Evolutionary conservation across 2,797 vertebrate species (phyloP).

Genomic region (Phoebastria nigripes): DNA sequence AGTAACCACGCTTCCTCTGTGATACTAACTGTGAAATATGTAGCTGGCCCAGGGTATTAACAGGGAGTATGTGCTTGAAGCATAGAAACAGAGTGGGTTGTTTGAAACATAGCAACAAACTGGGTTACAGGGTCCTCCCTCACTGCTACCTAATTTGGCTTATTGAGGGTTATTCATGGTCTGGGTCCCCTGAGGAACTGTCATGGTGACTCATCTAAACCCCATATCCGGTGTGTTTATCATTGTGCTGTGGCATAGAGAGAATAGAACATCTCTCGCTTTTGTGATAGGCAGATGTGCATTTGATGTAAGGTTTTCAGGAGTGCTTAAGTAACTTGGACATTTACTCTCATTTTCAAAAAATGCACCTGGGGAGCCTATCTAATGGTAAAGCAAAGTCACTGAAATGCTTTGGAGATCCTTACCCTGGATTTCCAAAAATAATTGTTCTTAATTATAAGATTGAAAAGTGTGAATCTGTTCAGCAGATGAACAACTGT

Average conservation of each 20-base stretch:
- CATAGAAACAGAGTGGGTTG: conserved; percentile 40
- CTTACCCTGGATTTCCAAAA: neutral
- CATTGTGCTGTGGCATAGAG: neutral
- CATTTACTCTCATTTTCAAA: neutral
- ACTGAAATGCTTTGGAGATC: neutral
- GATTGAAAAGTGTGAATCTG: neutral
- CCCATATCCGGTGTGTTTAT: neutral
- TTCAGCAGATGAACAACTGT: neutral
- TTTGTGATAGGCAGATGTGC: neutral
- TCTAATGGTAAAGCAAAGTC: neutral
- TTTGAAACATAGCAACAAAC: conserved; percentile 53
- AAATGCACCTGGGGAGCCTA: neutral
- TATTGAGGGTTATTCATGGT: conserved; percentile 1
- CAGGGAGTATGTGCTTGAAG: neutral
- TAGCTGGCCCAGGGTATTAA: conserved; percentile 4
- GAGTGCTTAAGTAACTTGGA: neutral
- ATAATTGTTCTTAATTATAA: neutral
- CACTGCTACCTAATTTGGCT: conserved; percentile 17
- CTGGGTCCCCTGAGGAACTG: neutral
- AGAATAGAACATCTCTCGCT: neutral
- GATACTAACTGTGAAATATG: conserved; percentile 59
- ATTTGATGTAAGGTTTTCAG: neutral
- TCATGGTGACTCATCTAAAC: neutral
- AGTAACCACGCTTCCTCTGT: conserved; percentile 18
- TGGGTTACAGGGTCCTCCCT: neutral